These are phyloP conservation scores for Stegastes partitus DNA, from an alignment of 2,113 vertebrate species.

Conservation along the genomic window DNA sequence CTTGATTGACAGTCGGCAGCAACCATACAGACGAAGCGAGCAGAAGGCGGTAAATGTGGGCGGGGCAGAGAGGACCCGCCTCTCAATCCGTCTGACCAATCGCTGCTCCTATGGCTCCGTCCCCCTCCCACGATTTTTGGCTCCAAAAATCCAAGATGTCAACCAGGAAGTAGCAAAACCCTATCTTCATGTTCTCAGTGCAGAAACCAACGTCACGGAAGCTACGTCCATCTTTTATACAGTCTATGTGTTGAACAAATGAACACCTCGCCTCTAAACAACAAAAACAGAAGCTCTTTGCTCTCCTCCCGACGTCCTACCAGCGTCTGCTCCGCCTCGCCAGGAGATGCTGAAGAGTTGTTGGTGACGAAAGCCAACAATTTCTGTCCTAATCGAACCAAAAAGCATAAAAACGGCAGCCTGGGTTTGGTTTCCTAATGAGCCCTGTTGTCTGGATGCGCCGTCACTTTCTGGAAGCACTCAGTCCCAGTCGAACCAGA, in stretches of 20 bases:
- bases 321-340: neutral
- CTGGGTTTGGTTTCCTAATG: slow-evolving; percentile 31
- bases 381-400: slow-evolving; percentile 30
- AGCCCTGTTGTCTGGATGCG: slow-evolving; percentile 22
- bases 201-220: too few species aligned
- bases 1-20: too few species aligned
- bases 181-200: too few species aligned
- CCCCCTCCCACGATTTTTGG: too few species aligned
- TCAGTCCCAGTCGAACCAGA: slow-evolving; percentile 42
- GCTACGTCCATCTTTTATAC: too few species aligned
- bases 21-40: too few species aligned
- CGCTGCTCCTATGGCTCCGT: too few species aligned
- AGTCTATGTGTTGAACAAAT: neutral
- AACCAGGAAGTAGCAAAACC: too few species aligned
- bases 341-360: neutral
- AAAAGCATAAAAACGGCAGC: neutral
- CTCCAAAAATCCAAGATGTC: too few species aligned
- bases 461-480: slow-evolving; percentile 56
- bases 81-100: too few species aligned
- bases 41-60: too few species aligned
- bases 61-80: too few species aligned
- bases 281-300: neutral
- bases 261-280: neutral
- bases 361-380: neutral
- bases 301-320: neutral